Evolutionary conservation across 1,140 invertebrate species (phyloP).

Genomic region (Stegodyphus dumicola): DNA sequence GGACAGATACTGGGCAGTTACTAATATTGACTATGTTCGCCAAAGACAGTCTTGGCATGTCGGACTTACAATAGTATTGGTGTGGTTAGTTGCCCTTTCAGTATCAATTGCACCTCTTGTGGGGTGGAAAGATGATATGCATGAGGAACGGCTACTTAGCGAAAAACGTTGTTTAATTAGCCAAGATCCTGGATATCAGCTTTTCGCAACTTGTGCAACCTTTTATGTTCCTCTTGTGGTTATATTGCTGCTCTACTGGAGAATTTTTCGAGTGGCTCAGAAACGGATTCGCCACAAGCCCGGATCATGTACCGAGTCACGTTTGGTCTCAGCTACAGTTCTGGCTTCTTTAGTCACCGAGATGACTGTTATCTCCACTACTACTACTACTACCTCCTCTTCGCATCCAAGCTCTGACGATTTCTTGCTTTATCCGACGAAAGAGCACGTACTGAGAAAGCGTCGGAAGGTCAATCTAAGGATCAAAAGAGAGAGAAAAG

Average conservation of each 20-base stretch:
- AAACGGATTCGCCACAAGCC: slow-evolving; percentile 81
- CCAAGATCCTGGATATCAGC: slow-evolving; percentile 87
- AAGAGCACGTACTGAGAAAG: slow-evolving; percentile 59
- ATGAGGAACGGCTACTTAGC: slow-evolving; percentile 73
- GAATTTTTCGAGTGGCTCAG: slow-evolving; percentile 89
- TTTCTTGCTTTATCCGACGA: slow-evolving; percentile 8
- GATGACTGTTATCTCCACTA: slow-evolving; percentile 40
- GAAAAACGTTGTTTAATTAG: slow-evolving; percentile 82
- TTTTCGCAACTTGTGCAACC: slow-evolving; percentile 86
- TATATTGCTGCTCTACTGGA: slow-evolving; percentile 93
- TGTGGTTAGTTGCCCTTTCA: slow-evolving; percentile 87
- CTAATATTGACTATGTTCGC: slow-evolving; percentile 94
- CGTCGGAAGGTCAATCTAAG: slow-evolving; percentile 80
- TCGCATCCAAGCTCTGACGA: slow-evolving; percentile 38
- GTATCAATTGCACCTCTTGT: slow-evolving; percentile 90
- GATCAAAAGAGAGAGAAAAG: slow-evolving; percentile 83
- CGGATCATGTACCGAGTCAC: slow-evolving; percentile 65
- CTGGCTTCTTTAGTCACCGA: slow-evolving; percentile 43
- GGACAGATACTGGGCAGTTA: slow-evolving; percentile 97
- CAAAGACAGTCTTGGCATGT: slow-evolving; percentile 80
- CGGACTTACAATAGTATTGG: slow-evolving; percentile 88
- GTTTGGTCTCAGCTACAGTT: slow-evolving; percentile 61
- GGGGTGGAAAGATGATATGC: slow-evolving; percentile 69
- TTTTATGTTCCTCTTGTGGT: slow-evolving; percentile 96
- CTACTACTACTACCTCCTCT: slow-evolving; percentile 45